Base-by-base conservation (phyloP, 2,113 vertebrate species). In the Speoplatyrhinus poulsoni region DNA sequence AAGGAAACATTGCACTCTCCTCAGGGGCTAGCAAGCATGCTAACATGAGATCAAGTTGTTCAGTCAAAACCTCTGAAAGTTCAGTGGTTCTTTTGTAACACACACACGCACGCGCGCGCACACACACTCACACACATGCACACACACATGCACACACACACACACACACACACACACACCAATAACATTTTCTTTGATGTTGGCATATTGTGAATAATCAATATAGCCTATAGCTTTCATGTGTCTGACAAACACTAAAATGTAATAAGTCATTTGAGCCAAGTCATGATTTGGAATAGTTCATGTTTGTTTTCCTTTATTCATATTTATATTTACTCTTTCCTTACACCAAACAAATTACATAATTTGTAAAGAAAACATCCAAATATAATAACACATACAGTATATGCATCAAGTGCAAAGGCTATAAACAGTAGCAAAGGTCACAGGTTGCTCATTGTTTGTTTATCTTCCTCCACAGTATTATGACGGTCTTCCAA, bases 1-100 rank as follows among this genome's bases (percentile, higher is more conserved):
- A 65, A 84, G 76, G 76, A 79, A 79, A 52, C 61, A 12, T 5
- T 7, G 63, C 64, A 50, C 62, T 74, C 60, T 67, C 73, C 67
- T 74, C 63, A 3, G 75, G 69, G 77, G 55, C 52, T 55, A 75
- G 59, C 47, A 72, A 19, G 60, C 26, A 1, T 78, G 72, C 58
- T 73, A 54, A 36, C 0, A 3, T 66, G 60, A 79, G 76, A 81
- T 56, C 13, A 10, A 7, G 41, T 9, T 17, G 65, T 63, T 73
- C 75, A 53, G 60, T 67, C 19, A 1, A 47, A 16, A 1, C 56
- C 12, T 9, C 71, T 46, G 62, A 59, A 36, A 63, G 60, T 50
- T 66, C 70, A 55, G 60, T 62, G 65, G 12, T 70, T 73, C 60
- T 53, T 54, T 46, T 68, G 33, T 36, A 74, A 17, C 36, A 33